Percentiles rank a stretch among this genome's conserved stretches.
phyloP scores from a whole-genome alignment of 1,140 invertebrate genomes.

The Atta colombica region DNA sequence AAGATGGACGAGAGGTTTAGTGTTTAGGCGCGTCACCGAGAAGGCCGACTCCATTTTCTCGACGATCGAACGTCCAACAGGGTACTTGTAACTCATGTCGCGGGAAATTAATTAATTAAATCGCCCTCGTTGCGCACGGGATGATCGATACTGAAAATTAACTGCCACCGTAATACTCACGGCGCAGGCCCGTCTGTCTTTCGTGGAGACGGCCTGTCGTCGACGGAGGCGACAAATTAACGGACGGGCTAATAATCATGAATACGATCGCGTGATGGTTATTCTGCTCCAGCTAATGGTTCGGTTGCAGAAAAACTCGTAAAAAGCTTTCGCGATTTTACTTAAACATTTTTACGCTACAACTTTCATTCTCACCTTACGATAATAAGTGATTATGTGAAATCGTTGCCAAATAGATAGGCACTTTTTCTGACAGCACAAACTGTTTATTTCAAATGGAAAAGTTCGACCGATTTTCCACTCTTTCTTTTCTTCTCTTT shows the following conservation, averaged over 20 bases:
- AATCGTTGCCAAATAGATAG: background rate
- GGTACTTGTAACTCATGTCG: constrained; percentile 67
- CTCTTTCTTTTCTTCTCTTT: background rate
- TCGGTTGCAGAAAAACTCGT: background rate
- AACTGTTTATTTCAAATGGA: background rate
- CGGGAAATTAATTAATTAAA: constrained; percentile 72
- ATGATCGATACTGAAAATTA: constrained; percentile 73
- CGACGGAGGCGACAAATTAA: constrained; percentile 45
- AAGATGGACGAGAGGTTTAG: constrained; percentile 14
- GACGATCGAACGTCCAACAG: constrained; percentile 63
- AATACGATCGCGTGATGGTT: constrained; percentile 38
- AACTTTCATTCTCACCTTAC: background rate
- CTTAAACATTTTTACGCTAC: background rate
- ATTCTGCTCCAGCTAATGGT: background rate
- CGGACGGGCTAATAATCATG: constrained; percentile 44
- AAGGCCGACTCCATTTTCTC: constrained; percentile 59
- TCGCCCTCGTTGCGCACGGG: constrained; percentile 55
- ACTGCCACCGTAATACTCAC: constrained; percentile 50
- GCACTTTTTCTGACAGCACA: background rate
- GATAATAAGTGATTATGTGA: background rate
- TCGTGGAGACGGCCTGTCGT: constrained; percentile 41
- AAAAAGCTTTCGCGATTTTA: background rate
- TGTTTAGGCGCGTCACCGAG: constrained; percentile 23
- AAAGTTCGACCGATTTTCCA: background rate
- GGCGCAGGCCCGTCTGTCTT: constrained; percentile 56